A percentile compares a stretch with the other conserved stretches of the same genome.
phyloP scores from a whole-genome alignment of 2,888 invertebrate species.

The Zygaena filipendulae region DNA sequence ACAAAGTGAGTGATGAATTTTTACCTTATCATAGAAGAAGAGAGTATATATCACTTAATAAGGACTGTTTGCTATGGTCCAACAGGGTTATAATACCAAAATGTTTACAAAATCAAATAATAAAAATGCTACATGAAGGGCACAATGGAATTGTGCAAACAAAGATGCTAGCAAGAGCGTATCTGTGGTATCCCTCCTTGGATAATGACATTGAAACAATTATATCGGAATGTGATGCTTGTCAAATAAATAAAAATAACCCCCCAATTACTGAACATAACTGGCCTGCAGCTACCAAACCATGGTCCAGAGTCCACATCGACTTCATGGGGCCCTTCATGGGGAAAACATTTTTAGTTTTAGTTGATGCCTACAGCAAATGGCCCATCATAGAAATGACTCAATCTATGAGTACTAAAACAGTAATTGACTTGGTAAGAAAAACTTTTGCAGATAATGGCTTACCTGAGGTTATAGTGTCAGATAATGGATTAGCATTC shows the following conservation, averaged over 20 bases:
- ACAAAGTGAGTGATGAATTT: constrained; percentile 2
- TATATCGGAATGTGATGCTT: constrained; percentile 9
- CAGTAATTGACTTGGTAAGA: constrained; percentile 2
- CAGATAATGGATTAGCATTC: constrained; percentile 13
- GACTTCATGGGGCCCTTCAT: constrained; percentile 7
- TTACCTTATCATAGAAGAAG: constrained; percentile 4
- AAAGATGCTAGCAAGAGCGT: constrained; percentile 7
- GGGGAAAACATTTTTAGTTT: constrained; percentile 5
- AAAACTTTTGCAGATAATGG: constrained; percentile 11
- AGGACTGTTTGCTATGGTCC: constrained; percentile 12
- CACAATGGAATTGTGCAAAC: constrained; percentile 11
- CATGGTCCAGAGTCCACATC: constrained; percentile 8
- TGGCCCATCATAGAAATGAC: constrained; percentile 7
- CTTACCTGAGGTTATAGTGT: constrained; percentile 7
- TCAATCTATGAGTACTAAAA: constrained; percentile 1
- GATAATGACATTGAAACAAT: constrained; percentile 7
- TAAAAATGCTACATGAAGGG: constrained; percentile 10
- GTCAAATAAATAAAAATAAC: constrained; percentile 9
- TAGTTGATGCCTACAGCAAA: constrained; percentile 8
- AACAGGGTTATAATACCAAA: constrained; percentile 11
- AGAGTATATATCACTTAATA: constrained; percentile 7
- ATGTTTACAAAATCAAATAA: constrained; percentile 3
- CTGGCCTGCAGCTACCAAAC: constrained; percentile 6
- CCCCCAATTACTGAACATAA: constrained; percentile 8
- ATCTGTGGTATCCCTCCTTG: constrained; percentile 14